Evolutionary conservation across 2,113 vertebrate species (phyloP).

Genomic region (Callaeas wilsoni): DNA sequence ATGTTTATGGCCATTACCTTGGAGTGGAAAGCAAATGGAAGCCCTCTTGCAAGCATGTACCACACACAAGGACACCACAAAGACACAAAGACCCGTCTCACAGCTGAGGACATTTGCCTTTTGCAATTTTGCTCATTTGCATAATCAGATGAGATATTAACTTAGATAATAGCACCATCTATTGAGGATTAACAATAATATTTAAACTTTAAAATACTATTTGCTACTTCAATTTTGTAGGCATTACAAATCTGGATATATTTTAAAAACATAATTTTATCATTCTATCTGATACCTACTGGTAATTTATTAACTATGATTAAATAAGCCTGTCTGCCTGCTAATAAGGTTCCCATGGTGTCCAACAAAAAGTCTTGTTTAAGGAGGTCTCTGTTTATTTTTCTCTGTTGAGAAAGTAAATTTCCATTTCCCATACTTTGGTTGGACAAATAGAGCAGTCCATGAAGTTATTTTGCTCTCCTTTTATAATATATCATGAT

Average conservation of each 20-base stretch:
- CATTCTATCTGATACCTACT: background rate
- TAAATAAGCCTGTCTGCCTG: background rate
- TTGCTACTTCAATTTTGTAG: background rate
- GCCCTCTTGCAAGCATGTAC: background rate
- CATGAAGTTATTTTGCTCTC: background rate
- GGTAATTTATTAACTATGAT: background rate
- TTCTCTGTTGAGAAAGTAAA: background rate
- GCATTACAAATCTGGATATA: background rate
- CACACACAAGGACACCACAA: background rate
- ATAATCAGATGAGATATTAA: constrained; percentile 42
- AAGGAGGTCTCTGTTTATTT: background rate
- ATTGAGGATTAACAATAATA: constrained; percentile 49
- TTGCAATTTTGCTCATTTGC: background rate
- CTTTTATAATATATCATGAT: background rate
- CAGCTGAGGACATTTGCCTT: background rate
- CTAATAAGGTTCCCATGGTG: background rate
- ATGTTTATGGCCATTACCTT: background rate
- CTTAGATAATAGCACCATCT: constrained; percentile 67
- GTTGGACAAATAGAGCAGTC: background rate
- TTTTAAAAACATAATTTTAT: background rate
- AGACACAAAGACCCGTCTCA: background rate
- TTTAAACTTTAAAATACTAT: background rate
- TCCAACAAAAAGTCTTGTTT: background rate
- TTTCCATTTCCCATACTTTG: background rate
- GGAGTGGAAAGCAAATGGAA: background rate